Evolutionary conservation across 2,888 invertebrate genomes (phyloP).

Genomic region (Lepas anatifera): DNA sequence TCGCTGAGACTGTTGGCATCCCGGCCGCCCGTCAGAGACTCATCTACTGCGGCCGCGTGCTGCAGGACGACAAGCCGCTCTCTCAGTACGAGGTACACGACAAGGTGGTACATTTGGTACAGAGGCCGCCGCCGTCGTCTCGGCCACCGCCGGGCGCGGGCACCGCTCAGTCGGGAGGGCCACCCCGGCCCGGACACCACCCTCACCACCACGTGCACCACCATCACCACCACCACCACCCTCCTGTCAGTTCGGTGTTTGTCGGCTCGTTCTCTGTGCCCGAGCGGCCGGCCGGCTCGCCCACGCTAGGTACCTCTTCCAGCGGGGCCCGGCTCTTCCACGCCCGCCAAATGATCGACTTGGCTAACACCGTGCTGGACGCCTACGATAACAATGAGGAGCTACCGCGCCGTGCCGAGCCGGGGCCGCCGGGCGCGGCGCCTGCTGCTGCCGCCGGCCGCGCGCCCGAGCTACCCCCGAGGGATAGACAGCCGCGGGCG

Average conservation of each 20-base stretch:
- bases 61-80: conserved; percentile 74
- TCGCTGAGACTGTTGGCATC: conserved; percentile 63
- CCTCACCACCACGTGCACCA: conserved; percentile 14
- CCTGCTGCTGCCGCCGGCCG: background rate
- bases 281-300: conserved; percentile 9
- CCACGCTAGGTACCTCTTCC: background rate
- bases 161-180: background rate
- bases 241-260: background rate
- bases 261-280: background rate
- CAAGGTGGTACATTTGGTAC: conserved; percentile 85
- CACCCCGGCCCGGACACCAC: conserved; percentile 8
- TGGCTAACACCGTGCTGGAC: conserved; percentile 14
- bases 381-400: background rate
- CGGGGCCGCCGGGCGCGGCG: no score
- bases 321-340: conserved; percentile 10
- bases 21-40: conserved; percentile 71
- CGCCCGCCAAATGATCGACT: conserved; percentile 13
- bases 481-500: background rate
- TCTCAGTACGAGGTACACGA: conserved; percentile 80
- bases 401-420: background rate
- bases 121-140: conserved; percentile 61
- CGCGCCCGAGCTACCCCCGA: background rate
- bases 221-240: conserved; percentile 5
- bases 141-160: conserved; percentile 13
- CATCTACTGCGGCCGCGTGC: conserved; percentile 87